Percentiles rank a stretch among this genome's conserved stretches.
These are phyloP conservation scores for Druon quercuslanigerum DNA, from an alignment of 1,140 invertebrate genomes.

Conservation along the genomic window DNA sequence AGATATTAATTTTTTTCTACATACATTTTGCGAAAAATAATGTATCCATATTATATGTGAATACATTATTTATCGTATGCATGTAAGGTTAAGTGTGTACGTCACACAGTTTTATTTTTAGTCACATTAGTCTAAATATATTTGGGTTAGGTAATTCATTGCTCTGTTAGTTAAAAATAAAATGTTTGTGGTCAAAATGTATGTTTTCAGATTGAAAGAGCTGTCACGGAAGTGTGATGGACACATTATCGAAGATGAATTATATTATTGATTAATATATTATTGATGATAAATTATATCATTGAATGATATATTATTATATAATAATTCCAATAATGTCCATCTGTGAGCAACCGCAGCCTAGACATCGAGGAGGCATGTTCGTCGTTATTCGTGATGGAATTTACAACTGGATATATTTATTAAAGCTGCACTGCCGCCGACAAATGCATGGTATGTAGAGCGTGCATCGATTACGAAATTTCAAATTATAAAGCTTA, in stretches of 20 bases:
- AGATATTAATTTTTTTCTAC: no score
- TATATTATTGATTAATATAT: slow-evolving; percentile 29
- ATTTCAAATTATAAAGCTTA: slow-evolving; percentile 43
- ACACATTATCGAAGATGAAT: slow-evolving; percentile 14
- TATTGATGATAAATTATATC: no score
- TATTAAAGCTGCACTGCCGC: slow-evolving; percentile 54
- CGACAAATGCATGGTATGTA: slow-evolving; percentile 50
- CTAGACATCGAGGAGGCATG: slow-evolving; percentile 33
- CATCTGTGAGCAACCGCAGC: slow-evolving; percentile 31
- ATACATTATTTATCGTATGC: no score
- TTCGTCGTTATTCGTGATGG: slow-evolving; percentile 41
- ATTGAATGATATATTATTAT: no score
- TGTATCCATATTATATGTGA: no score
- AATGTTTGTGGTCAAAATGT: not conserved
- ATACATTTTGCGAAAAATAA: no score
- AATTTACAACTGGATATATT: slow-evolving; percentile 51
- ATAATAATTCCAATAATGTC: slow-evolving; percentile 32
- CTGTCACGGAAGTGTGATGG: slow-evolving; percentile 35
- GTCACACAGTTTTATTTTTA: no score
- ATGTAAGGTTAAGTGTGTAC: no score
- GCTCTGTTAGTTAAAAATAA: no score
- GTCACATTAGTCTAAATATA: no score
- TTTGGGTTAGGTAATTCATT: no score
- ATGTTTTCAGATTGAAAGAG: slow-evolving; percentile 15
- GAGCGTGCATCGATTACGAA: slow-evolving; percentile 49